A percentile compares a stretch with the other conserved stretches of the same genome.
Conservation (phyloP, 2,113 vertebrate species). For the Labeo catla region DNA sequence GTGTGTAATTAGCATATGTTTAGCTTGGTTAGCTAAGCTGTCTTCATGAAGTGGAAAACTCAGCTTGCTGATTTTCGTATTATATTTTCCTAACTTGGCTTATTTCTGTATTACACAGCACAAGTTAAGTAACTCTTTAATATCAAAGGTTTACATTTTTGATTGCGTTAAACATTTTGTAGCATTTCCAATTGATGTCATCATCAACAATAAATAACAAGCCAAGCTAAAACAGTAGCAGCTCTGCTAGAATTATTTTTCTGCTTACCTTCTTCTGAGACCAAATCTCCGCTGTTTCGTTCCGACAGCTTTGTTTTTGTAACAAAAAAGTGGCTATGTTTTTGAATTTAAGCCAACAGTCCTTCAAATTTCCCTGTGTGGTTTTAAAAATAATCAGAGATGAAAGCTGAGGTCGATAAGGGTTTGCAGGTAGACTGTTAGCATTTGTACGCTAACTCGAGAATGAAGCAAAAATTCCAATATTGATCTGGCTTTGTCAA, state of each 20-base stretch:
- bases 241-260: constrained; percentile 1
- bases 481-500: not conserved
- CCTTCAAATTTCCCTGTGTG: not conserved
- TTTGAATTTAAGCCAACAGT: not conserved
- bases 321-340: not conserved
- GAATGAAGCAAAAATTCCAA: constrained; percentile 18
- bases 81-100: not conserved
- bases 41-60: not conserved
- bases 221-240: not conserved
- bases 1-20: constrained; percentile 24
- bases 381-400: not conserved
- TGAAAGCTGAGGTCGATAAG: constrained; percentile 14
- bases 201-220: constrained; percentile 28
- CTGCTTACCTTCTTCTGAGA: constrained; percentile 1
- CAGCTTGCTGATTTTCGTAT: not conserved
- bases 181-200: not conserved
- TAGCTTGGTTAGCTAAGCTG: constrained; percentile 23
- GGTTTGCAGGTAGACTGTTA: constrained; percentile 31
- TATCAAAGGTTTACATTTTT: not conserved
- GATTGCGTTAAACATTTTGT: not conserved
- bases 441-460: constrained; percentile 29
- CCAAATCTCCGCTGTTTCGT: not conserved
- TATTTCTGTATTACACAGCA: not conserved
- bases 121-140: not conserved
- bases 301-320: constrained; percentile 13